These are phyloP conservation scores for Paraescarpia echinospica DNA, from an alignment of 1,140 invertebrate genomes.

Conservation along the genomic window DNA sequence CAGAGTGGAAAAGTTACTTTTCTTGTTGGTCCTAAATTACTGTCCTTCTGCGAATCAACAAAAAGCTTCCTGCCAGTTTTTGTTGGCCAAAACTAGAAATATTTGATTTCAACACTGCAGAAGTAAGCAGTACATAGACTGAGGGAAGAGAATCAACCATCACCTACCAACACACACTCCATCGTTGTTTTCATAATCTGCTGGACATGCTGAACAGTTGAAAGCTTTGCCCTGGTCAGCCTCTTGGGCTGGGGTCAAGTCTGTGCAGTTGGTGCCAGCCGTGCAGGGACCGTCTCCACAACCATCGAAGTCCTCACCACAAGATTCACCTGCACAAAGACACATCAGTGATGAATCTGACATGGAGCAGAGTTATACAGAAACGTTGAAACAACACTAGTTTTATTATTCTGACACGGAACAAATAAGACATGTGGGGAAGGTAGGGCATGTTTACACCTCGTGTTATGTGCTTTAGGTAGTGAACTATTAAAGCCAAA, in stretches of 20 bases:
- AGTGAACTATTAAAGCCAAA: too few species aligned
- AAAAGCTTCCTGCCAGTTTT: too few species aligned
- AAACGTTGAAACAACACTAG: not conserved
- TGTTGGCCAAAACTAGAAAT: too few species aligned
- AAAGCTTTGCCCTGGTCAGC: not conserved
- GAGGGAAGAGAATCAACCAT: not conserved
- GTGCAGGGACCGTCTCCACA: not conserved
- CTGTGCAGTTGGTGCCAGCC: conserved; percentile 8
- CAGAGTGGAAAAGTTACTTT: too few species aligned
- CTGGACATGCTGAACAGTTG: not conserved
- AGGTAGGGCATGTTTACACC: too few species aligned
- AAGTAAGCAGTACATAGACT: too few species aligned
- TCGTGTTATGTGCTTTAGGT: too few species aligned
- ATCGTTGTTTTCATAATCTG: not conserved
- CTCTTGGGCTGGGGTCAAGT: not conserved
- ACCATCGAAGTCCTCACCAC: not conserved
- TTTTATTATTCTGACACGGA: not conserved
- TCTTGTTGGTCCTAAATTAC: too few species aligned
- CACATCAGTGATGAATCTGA: not conserved
- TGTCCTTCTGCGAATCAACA: too few species aligned
- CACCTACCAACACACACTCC: not conserved
- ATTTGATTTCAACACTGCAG: too few species aligned
- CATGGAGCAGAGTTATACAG: not conserved
- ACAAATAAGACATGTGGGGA: not conserved
- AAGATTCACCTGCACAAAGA: not conserved